These are phyloP conservation scores for Hippocampus abdominalis DNA, from an alignment of 2,113 vertebrate genomes.

Conservation along the genomic window DNA sequence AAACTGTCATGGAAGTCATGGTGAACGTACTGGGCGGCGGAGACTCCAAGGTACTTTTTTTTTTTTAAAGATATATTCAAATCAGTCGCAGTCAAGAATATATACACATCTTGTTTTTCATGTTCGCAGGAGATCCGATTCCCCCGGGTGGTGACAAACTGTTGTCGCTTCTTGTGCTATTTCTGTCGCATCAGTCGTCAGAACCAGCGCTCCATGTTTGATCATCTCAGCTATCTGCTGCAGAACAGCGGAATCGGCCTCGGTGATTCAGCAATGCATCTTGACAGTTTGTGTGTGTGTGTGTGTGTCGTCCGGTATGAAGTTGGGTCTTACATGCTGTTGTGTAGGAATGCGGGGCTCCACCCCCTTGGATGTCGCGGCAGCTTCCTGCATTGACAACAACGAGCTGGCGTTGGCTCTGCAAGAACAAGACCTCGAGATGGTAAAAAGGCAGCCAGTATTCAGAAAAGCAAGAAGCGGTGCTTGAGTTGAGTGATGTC, in stretches of 20 bases:
- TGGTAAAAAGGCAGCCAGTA: constrained; percentile 65
- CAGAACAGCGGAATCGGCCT: constrained; percentile 90
- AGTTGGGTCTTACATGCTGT: neutral
- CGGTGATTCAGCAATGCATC: constrained; percentile 58
- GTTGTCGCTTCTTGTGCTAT: constrained; percentile 91
- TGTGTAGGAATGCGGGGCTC: constrained; percentile 87
- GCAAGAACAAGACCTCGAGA: constrained; percentile 91
- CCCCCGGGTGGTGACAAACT: constrained; percentile 93
- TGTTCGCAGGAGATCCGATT: constrained; percentile 84
- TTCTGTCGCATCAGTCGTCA: constrained; percentile 93
- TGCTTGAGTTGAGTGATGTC: constrained; percentile 7
- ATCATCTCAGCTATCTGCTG: constrained; percentile 88
- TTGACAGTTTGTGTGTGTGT: neutral
- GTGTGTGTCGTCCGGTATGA: neutral
- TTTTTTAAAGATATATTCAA: neutral
- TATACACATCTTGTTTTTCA: neutral
- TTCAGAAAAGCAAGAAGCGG: neutral
- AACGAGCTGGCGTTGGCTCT: constrained; percentile 89
- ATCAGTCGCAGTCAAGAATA: neutral
- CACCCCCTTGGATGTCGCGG: constrained; percentile 88
- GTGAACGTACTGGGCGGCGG: constrained; percentile 90
- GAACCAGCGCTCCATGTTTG: constrained; percentile 93
- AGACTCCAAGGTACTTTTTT: constrained; percentile 85
- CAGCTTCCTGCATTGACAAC: constrained; percentile 92
- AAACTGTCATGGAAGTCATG: constrained; percentile 96